phyloP scores from a whole-genome alignment of 2,797 vertebrate genomes.

The Siniperca scherzeri region DNA sequence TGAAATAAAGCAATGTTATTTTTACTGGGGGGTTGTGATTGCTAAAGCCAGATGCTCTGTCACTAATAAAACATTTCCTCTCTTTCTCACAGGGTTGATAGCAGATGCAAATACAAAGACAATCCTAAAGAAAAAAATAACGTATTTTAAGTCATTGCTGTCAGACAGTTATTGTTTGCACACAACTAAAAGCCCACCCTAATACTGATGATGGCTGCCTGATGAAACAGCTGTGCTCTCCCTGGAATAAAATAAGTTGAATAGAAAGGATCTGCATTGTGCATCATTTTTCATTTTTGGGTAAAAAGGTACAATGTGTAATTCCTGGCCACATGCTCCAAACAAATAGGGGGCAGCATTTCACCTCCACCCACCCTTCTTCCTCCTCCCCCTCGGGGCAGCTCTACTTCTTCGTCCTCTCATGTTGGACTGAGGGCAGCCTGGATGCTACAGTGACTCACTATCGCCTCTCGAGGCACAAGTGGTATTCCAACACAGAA shows the following conservation, averaged over 20 bases:
- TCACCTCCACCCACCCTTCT: too few relatives aligned
- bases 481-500: too few relatives aligned
- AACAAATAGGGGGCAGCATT: too few relatives aligned
- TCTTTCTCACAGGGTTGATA: slow-evolving; percentile 4
- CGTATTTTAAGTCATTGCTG: slow-evolving; percentile 26
- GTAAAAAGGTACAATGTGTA: too few relatives aligned
- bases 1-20: slow-evolving; percentile 40
- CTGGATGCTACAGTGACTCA: too few relatives aligned
- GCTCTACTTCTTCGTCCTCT: too few relatives aligned
- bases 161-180: slow-evolving; percentile 44
- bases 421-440: too few relatives aligned
- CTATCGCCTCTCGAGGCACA: too few relatives aligned
- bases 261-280: slow-evolving; percentile 19
- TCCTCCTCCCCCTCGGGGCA: too few relatives aligned
- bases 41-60: slow-evolving; percentile 43
- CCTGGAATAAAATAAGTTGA: slow-evolving; percentile 17
- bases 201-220: slow-evolving; percentile 38
- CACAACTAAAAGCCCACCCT: slow-evolving; percentile 33
- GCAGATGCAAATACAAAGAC: slow-evolving; percentile 34
- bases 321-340: too few relatives aligned
- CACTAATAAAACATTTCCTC: slow-evolving; percentile 20
- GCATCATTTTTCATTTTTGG: slow-evolving; percentile 6
- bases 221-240: slow-evolving; percentile 53
- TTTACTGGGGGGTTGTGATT: slow-evolving; percentile 37
- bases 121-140: slow-evolving; percentile 14